Percentiles rank a stretch among this genome's conserved stretches.
Conservation (phyloP, 2,888 invertebrate species). For the Marronus borbonicus region DNA sequence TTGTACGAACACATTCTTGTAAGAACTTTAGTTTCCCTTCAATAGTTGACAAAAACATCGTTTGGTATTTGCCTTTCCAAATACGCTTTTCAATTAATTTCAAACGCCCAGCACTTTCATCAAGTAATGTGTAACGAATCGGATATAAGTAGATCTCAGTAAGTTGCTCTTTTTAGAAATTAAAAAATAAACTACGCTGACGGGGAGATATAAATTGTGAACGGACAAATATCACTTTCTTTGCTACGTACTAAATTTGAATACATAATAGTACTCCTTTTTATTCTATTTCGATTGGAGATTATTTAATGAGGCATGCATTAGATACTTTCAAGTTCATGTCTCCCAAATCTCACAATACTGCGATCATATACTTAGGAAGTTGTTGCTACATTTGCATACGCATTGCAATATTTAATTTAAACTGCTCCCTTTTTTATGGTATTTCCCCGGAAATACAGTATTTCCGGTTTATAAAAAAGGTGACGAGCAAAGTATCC, state of each 20-base stretch:
- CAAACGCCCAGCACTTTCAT: slow-evolving; percentile 15
- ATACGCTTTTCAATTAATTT: slow-evolving; percentile 13
- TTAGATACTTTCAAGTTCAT: slow-evolving; percentile 7
- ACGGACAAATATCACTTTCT: slow-evolving; percentile 15
- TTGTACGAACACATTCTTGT: no score
- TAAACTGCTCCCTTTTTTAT: no score
- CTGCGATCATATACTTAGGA: no score
- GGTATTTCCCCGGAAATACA: no score
- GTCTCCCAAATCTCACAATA: not conserved
- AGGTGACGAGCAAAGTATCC: no score
- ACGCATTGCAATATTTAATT: no score
- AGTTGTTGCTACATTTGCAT: no score
- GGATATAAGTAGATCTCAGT: slow-evolving; percentile 23
- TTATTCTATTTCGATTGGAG: not conserved
- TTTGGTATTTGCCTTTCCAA: slow-evolving; percentile 11
- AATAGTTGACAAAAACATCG: not conserved
- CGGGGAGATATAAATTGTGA: slow-evolving; percentile 6
- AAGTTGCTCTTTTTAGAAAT: slow-evolving; percentile 30
- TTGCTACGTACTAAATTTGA: not conserved
- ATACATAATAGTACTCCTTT: not conserved
- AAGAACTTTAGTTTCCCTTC: slow-evolving; percentile 1
- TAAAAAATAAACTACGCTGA: slow-evolving; percentile 20
- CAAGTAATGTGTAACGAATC: slow-evolving; percentile 35
- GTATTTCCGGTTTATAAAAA: no score
- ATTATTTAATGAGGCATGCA: not conserved